phyloP scores from a whole-genome alignment of 2,797 vertebrate species.

The Vespertilio murinus region DNA sequence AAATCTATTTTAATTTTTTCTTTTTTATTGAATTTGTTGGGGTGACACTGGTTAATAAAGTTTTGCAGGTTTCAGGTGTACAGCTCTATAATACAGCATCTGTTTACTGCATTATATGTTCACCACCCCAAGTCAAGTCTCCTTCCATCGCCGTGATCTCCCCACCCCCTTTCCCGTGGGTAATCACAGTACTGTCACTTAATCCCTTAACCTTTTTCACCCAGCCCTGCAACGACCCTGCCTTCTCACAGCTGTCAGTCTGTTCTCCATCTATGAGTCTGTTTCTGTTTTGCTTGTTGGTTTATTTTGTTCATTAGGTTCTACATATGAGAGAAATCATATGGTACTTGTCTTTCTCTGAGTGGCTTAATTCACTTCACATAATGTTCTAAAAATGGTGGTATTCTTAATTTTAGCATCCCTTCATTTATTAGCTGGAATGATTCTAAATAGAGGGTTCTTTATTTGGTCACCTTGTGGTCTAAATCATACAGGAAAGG shows the following conservation, averaged over 20 bases:
- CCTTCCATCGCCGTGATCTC: not conserved
- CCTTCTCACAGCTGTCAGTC: not conserved
- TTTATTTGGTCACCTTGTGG: not conserved
- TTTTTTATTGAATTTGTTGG: not conserved
- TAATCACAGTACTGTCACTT: not conserved
- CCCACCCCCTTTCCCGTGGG: not conserved
- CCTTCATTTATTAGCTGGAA: not conserved
- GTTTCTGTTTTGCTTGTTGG: not conserved
- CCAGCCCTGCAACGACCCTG: not conserved
- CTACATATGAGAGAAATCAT: not conserved
- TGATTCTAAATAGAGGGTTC: not conserved
- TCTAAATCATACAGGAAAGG: not conserved
- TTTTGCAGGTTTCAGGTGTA: not conserved
- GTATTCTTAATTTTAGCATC: not conserved
- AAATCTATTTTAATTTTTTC: not conserved
- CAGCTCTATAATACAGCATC: not conserved
- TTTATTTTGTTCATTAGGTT: not conserved
- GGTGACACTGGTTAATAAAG: not conserved
- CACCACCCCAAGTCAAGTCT: not conserved
- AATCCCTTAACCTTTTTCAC: not conserved
- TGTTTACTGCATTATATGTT: not conserved
- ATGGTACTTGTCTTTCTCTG: not conserved
- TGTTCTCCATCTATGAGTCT: not conserved
- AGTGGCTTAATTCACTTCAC: not conserved
- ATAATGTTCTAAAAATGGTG: not conserved